phyloP scores from a whole-genome alignment of 2,888 invertebrate species.

The Leptinotarsa tumamoca region DNA sequence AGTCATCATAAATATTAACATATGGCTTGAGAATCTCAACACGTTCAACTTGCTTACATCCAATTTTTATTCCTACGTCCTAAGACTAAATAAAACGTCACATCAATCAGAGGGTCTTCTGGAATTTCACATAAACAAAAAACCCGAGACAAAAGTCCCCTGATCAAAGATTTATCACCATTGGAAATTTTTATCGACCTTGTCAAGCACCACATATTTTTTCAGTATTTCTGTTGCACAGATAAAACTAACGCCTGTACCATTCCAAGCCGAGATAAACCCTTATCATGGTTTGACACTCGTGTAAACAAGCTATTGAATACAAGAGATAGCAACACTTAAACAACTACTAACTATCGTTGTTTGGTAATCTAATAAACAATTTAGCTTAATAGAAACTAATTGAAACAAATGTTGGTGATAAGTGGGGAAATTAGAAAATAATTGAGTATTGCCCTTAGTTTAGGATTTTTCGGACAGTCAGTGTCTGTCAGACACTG shows the following conservation, averaged over 20 bases:
- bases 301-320: constrained; percentile 52
- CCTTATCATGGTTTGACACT: constrained; percentile 55
- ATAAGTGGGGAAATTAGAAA: constrained; percentile 45
- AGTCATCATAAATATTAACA: too few relatives aligned
- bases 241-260: constrained; percentile 38
- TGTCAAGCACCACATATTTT: constrained; percentile 13
- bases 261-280: constrained; percentile 43
- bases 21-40: not conserved
- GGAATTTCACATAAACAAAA: constrained; percentile 8
- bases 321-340: constrained; percentile 32
- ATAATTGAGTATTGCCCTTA: constrained; percentile 28
- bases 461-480: constrained; percentile 10
- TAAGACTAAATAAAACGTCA: not conserved
- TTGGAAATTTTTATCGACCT: constrained; percentile 20
- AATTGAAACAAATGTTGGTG: constrained; percentile 53
- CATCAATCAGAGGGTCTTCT: constrained; percentile 9
- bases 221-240: constrained; percentile 16
- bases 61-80: not conserved
- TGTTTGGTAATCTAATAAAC: constrained; percentile 50
- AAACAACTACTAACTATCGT: constrained; percentile 26
- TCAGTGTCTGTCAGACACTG: too few relatives aligned
- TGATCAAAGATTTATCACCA: constrained; percentile 15
- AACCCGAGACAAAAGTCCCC: constrained; percentile 19
- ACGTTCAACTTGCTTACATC: not conserved
- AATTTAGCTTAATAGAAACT: constrained; percentile 51